Percentiles rank a stretch among this genome's conserved stretches.
Evolutionary conservation across 2,797 vertebrate species (phyloP).

Genomic region (Pachyuromys duprasi): DNA sequence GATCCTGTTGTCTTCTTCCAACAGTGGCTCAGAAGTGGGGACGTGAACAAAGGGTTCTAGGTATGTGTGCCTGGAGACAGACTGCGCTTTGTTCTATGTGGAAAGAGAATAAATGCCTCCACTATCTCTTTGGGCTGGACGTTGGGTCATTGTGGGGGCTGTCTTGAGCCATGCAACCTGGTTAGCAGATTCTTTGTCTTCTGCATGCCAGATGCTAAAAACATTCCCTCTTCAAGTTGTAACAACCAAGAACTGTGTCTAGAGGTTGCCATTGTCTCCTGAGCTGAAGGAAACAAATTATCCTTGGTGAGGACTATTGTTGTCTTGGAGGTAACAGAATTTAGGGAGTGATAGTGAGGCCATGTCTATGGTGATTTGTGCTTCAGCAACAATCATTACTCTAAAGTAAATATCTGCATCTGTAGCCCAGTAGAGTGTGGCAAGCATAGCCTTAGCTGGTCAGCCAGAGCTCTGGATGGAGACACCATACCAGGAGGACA

Average conservation of each 20-base stretch:
- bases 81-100: neutral
- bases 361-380: neutral
- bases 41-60: neutral
- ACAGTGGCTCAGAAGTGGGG: neutral
- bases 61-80: neutral
- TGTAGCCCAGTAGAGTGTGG: rapidly evolving
- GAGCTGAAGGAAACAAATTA: neutral
- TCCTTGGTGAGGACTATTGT: neutral
- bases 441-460: neutral
- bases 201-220: too few species aligned
- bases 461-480: neutral
- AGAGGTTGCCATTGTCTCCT: neutral
- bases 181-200: neutral
- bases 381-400: neutral
- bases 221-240: neutral
- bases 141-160: neutral
- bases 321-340: neutral
- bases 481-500: neutral
- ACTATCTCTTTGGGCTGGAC: neutral
- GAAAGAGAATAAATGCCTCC: neutral
- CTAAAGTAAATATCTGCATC: neutral
- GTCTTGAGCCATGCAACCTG: too few species aligned
- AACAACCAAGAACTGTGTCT: neutral
- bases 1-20: neutral
- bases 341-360: neutral